A percentile compares a stretch with the other conserved stretches of the same genome.
phyloP scores from a whole-genome alignment of 2,888 invertebrate species.

The Melitaea athalia region DNA sequence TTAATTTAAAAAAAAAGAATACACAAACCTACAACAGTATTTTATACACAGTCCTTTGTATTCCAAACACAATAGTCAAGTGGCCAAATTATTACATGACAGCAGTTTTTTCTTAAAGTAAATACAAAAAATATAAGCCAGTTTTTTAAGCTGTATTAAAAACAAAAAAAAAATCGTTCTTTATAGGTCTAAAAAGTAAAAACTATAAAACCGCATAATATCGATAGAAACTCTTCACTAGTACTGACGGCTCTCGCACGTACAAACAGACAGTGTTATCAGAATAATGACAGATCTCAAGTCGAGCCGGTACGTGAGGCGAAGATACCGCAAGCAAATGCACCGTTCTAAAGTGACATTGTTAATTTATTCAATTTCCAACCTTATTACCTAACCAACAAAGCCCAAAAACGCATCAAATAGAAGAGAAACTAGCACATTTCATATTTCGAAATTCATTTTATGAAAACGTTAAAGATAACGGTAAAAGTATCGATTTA shows the following conservation, averaged over 20 bases:
- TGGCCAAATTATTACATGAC: no score
- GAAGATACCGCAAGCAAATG: slow-evolving; percentile 65
- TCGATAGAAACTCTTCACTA: slow-evolving; percentile 57
- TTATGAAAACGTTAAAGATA: background rate
- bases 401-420: slow-evolving; percentile 10
- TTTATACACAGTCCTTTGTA: no score
- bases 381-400: slow-evolving; percentile 24
- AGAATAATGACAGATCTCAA: slow-evolving; percentile 80
- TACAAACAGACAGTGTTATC: slow-evolving; percentile 75
- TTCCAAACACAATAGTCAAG: no score
- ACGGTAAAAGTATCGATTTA: background rate
- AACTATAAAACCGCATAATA: slow-evolving; percentile 21
- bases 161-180: background rate
- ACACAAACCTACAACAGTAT: no score
- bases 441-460: slow-evolving; percentile 9
- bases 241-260: slow-evolving; percentile 64
- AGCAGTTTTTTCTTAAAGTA: no score
- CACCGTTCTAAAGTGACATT: slow-evolving; percentile 38
- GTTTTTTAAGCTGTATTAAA: no score
- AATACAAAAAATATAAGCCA: no score
- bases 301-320: slow-evolving; percentile 67
- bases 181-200: background rate
- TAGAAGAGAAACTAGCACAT: slow-evolving; percentile 10
- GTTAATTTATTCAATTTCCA: slow-evolving; percentile 33
- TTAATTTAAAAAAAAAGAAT: no score